These are phyloP conservation scores for Cydia strobilella DNA, from an alignment of 1,140 invertebrate genomes.

Conservation along the genomic window DNA sequence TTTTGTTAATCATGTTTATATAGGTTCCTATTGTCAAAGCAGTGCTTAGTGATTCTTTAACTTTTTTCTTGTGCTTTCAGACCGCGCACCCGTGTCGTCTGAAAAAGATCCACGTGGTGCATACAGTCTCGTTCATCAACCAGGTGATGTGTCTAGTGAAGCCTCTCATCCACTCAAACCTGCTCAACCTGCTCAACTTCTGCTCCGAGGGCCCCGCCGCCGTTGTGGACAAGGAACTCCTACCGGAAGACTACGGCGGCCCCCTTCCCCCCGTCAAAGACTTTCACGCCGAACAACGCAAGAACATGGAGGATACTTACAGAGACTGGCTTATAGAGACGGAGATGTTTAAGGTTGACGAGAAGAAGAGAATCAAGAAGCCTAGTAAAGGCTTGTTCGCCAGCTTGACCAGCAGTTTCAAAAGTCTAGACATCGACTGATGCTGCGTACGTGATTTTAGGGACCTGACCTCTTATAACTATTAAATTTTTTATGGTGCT, in stretches of 20 bases:
- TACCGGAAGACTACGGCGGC: conserved; percentile 78
- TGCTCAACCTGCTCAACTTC: conserved; percentile 81
- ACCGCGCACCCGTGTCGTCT: conserved; percentile 82
- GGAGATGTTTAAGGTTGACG: conserved; percentile 74
- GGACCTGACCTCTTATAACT: conserved; percentile 42
- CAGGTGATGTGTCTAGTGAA: conserved; percentile 82
- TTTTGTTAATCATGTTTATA: too few relatives aligned
- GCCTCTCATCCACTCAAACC: conserved; percentile 81
- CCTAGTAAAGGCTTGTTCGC: conserved; percentile 76
- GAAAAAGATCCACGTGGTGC: conserved; percentile 82
- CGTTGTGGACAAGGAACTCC: conserved; percentile 69
- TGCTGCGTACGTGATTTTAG: conserved; percentile 28
- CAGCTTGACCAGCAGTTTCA: conserved; percentile 71
- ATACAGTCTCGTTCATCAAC: conserved; percentile 82
- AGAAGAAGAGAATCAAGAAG: conserved; percentile 78
- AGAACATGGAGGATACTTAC: conserved; percentile 75
- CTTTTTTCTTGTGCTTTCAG: conserved; percentile 62
- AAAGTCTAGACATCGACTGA: conserved; percentile 76
- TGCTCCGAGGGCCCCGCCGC: conserved; percentile 73
- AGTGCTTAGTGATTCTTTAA: neutral
- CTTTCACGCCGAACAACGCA: conserved; percentile 73
- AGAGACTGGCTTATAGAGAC: conserved; percentile 77
- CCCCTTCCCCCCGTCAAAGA: conserved; percentile 69
- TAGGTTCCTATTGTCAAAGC: too few relatives aligned
- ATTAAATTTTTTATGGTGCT: neutral